Conservation (phyloP, 1,140 invertebrate species). For the Lycorma delicatula region DNA sequence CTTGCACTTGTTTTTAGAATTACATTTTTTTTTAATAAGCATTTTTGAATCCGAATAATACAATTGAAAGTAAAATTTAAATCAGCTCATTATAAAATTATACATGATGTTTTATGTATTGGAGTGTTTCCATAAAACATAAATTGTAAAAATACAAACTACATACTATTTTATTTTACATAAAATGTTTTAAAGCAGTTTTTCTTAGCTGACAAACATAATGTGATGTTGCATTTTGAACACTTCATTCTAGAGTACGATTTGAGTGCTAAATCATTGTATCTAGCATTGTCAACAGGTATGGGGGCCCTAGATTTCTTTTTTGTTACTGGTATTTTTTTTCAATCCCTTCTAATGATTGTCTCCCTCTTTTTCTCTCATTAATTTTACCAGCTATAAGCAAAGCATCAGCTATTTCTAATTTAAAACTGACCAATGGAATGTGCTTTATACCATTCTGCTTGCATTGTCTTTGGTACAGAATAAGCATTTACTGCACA, state of each 20-base stretch:
- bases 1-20: too few species aligned
- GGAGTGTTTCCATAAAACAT: too few species aligned
- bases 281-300: background rate
- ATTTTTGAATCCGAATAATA: too few species aligned
- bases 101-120: too few species aligned
- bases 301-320: background rate
- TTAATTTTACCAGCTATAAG: background rate
- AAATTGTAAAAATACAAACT: too few species aligned
- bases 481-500: constrained; percentile 14
- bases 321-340: background rate
- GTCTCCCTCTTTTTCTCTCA: constrained; percentile 8
- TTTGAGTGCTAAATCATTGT: background rate
- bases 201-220: background rate
- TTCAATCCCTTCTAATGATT: background rate
- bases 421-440: constrained; percentile 12
- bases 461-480: constrained; percentile 7
- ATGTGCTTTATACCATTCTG: constrained; percentile 1
- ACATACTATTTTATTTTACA: too few species aligned
- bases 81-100: too few species aligned
- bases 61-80: too few species aligned
- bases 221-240: background rate
- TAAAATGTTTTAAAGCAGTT: constrained; percentile 1
- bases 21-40: too few species aligned
- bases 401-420: constrained; percentile 7
- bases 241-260: background rate